phyloP scores from a whole-genome alignment of 2,888 invertebrate genomes.

The Eudemis profundana region DNA sequence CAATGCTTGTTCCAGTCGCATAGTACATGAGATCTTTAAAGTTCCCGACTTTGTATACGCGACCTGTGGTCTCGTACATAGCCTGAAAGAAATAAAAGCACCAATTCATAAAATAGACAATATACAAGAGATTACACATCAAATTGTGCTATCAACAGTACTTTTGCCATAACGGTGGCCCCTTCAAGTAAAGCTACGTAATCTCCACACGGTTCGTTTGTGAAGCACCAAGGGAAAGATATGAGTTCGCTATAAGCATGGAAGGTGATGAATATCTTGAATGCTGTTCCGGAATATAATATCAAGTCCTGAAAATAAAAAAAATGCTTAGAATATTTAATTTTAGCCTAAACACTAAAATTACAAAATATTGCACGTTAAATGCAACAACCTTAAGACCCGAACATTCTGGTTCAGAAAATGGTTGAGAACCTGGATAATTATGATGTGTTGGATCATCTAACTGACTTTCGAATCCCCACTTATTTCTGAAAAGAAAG shows the following conservation, averaged over 20 bases:
- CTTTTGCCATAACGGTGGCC: constrained; percentile 75
- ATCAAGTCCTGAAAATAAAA: constrained; percentile 68
- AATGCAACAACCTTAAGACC: constrained; percentile 78
- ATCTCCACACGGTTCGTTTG: constrained; percentile 72
- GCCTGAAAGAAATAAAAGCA: constrained; percentile 63
- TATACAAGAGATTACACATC: too few species aligned
- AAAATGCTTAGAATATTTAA: background rate
- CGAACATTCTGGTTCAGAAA: constrained; percentile 75
- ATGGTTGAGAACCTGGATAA: constrained; percentile 69
- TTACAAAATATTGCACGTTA: too few species aligned
- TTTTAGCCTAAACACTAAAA: too few species aligned
- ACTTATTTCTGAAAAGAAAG: constrained; percentile 59
- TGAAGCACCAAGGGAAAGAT: constrained; percentile 77
- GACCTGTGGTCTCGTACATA: constrained; percentile 71
- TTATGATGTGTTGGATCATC: constrained; percentile 70
- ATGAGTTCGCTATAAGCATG: constrained; percentile 77
- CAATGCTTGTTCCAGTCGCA: constrained; percentile 77
- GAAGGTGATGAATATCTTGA: constrained; percentile 75
- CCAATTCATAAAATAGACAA: constrained; percentile 5
- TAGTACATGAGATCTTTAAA: constrained; percentile 79
- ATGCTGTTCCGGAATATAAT: constrained; percentile 72
- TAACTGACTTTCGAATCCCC: constrained; percentile 62
- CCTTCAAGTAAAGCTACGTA: constrained; percentile 77
- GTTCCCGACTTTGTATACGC: constrained; percentile 79
- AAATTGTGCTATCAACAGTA: constrained; percentile 49